Percentiles rank a stretch among this genome's conserved stretches.
phyloP scores from a whole-genome alignment of 2,113 vertebrate species.

The Odocoileus hemionus region DNA sequence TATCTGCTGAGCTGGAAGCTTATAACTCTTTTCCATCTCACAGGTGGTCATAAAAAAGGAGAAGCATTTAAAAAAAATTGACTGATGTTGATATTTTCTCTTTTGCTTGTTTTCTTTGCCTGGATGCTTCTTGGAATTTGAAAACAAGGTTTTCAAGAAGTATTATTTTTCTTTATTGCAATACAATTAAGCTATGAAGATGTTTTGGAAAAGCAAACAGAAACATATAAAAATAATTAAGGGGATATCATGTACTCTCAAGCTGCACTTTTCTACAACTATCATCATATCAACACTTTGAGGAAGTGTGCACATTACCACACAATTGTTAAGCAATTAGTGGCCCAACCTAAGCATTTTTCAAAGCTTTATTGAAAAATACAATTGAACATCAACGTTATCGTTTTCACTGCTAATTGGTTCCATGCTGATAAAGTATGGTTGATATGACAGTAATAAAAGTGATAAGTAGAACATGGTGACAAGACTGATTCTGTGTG shows the following conservation, averaged over 20 bases:
- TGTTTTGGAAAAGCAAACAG: not conserved
- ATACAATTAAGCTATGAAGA: not conserved
- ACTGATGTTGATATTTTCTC: not conserved
- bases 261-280: fast-evolving
- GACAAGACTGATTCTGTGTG: not conserved
- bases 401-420: not conserved
- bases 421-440: not conserved
- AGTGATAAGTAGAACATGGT: not conserved
- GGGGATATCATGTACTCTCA: not conserved
- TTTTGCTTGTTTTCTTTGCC: not conserved
- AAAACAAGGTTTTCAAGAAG: not conserved
- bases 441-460: not conserved
- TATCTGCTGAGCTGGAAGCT: not conserved
- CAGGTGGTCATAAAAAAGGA: not conserved
- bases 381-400: not conserved
- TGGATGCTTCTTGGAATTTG: not conserved
- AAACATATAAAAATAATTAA: not conserved
- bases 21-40: not conserved
- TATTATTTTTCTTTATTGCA: not conserved
- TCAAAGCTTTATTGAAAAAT: not conserved
- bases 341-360: not conserved
- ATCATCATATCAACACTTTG: not conserved
- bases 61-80: not conserved
- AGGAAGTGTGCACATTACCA: not conserved
- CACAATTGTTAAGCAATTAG: not conserved